These are phyloP conservation scores for Lycia hirtaria DNA, from an alignment of 2,888 invertebrate species.

Conservation along the genomic window DNA sequence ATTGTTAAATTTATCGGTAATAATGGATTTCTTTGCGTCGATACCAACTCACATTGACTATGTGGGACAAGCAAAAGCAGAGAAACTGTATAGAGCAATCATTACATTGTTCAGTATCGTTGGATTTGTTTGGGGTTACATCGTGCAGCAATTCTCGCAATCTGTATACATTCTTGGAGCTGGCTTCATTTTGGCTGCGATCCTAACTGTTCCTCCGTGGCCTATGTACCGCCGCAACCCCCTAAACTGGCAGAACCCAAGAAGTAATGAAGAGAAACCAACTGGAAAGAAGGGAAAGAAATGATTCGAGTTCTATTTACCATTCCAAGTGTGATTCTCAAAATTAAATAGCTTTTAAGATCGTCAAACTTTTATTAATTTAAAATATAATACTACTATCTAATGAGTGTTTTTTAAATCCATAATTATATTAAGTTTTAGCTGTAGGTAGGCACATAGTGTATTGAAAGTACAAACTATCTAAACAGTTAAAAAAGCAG, in stretches of 20 bases:
- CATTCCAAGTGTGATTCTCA: slow-evolving; percentile 30
- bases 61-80: slow-evolving; percentile 95
- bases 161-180: slow-evolving; percentile 97
- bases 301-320: slow-evolving; percentile 38
- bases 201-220: slow-evolving; percentile 98
- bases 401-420: slow-evolving; percentile 10
- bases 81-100: slow-evolving; percentile 94
- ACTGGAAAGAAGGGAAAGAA: slow-evolving; percentile 85
- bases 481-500: not conserved
- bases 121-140: slow-evolving; percentile 96
- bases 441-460: not conserved
- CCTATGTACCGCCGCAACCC: slow-evolving; percentile 96
- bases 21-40: slow-evolving; percentile 77
- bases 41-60: slow-evolving; percentile 89
- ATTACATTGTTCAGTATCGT: slow-evolving; percentile 96
- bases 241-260: slow-evolving; percentile 94
- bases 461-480: not conserved
- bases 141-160: slow-evolving; percentile 97
- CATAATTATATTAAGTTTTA: not conserved
- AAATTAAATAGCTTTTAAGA: slow-evolving; percentile 34
- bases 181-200: slow-evolving; percentile 94
- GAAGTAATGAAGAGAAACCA: slow-evolving; percentile 72
- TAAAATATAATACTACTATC: slow-evolving; percentile 10
- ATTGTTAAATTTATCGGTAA: slow-evolving; percentile 8
- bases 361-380: slow-evolving; percentile 27